phyloP scores from a whole-genome alignment of 2,888 invertebrate genomes.

The Agrochola circellaris region DNA sequence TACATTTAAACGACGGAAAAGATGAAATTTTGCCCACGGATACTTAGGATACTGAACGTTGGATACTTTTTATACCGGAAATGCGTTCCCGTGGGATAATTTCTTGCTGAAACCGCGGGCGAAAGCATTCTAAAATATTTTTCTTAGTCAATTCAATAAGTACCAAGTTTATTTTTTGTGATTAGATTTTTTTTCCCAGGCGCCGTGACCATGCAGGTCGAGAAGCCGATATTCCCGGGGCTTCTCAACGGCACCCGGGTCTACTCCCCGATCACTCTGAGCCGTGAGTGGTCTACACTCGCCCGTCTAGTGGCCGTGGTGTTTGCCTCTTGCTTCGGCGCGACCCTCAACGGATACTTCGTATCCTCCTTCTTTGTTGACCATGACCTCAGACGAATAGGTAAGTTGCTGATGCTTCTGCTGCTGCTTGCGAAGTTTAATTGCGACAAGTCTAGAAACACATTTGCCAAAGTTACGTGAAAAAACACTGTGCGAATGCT shows the following conservation, averaged over 20 bases:
- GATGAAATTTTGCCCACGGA: background rate
- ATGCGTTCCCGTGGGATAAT: background rate
- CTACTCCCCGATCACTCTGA: conserved; percentile 92
- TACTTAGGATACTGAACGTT: background rate
- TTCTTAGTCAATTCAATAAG: background rate
- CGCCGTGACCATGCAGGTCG: background rate
- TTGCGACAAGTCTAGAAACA: background rate
- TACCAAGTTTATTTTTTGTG: background rate
- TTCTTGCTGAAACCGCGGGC: background rate
- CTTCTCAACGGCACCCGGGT: conserved; percentile 51
- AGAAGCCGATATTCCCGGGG: background rate
- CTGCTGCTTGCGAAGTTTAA: conserved; percentile 4
- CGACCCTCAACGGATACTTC: conserved; percentile 76
- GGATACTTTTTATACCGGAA: background rate
- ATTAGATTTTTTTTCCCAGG: background rate
- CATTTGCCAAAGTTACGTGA: background rate
- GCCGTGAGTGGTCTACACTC: conserved; percentile 93
- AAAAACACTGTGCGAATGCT: background rate
- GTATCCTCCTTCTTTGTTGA: conserved; percentile 77
- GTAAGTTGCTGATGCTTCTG: conserved; percentile 65
- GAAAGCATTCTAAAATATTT: background rate
- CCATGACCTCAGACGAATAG: conserved; percentile 63
- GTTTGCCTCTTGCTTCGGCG: conserved; percentile 64
- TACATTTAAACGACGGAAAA: background rate
- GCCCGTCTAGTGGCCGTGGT: conserved; percentile 91